A percentile compares a stretch with the other conserved stretches of the same genome.
These are phyloP conservation scores for Dermochelys coriacea DNA, from an alignment of 2,797 vertebrate genomes.

Conservation along the genomic window DNA sequence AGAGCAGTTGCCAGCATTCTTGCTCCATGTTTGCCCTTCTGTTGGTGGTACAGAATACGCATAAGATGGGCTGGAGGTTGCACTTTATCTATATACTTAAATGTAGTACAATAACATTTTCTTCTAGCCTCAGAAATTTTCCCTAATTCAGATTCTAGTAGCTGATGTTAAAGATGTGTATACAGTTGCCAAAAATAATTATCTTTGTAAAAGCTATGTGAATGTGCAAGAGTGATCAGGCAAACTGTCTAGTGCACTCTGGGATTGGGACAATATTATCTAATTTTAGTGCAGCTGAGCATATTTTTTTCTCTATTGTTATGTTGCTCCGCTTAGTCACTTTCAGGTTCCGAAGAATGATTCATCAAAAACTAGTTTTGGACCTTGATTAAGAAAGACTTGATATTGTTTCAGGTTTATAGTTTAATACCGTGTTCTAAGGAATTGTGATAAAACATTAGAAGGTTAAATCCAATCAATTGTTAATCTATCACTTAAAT, in stretches of 20 bases:
- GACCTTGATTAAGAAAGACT: slow-evolving; percentile 41
- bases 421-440: slow-evolving; percentile 46
- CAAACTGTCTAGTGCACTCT: neutral
- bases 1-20: rapidly evolving
- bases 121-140: neutral
- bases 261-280: neutral
- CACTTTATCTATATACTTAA: neutral
- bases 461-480: slow-evolving; percentile 58
- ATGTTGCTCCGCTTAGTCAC: neutral
- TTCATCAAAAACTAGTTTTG: neutral
- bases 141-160: neutral
- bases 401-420: slow-evolving; percentile 48
- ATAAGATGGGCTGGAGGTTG: rapidly evolving
- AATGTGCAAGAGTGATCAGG: neutral
- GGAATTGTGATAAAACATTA: slow-evolving; percentile 58
- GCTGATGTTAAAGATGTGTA: neutral
- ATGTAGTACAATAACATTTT: neutral
- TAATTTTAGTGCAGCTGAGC: neutral
- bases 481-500: slow-evolving; percentile 72
- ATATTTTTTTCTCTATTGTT: neutral
- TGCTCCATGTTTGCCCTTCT: neutral
- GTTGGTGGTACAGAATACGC: neutral
- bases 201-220: neutral
- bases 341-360: neutral
- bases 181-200: neutral